Evolutionary conservation across 2,888 invertebrate species (phyloP), one percentile per base, ranked within the genome.

Genomic region (Ichneumon xanthorius): DNA sequence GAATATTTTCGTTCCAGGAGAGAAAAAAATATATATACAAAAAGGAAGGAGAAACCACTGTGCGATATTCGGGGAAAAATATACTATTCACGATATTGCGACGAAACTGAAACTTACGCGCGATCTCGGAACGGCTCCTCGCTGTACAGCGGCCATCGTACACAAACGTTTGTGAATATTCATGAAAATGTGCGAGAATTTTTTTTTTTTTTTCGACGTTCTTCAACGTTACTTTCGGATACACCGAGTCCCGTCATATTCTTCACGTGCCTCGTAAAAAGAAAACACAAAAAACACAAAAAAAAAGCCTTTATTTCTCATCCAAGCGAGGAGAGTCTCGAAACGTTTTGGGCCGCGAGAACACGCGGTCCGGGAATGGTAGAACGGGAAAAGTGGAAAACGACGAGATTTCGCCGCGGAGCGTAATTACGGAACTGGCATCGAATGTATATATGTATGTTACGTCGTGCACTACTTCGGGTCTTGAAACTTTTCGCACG

Each of bases 401-500:
- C 1, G 65, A 30, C 71, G 65, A 80, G 26, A 80, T 72, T 80
- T 80, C 55, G 53, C 67, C 37, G 14, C 45, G 14, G 48, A 73
- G 73, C 58, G 67, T 73, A 73, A 73, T 68, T 73, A 73, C 72
- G 40, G 45, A 58, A 75, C 73, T 30, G 48, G 73, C 61, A 30
- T n/a, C n/a, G 37, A 22, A 22, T 68, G 40, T 70, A 61, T 78
- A 58, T 68, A 68, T 45, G 37, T 40, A 9, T 5, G 14, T 33
- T 16, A 45, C 14, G 22, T 75, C 55, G 58, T 22, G 30, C 26
- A 53, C 50, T 55, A 73, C 73, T 58, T 67, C 58, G 55, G 61
- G 33, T 71, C 63, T 71, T 53, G 63, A 83, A 79, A 79, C 58
- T 79, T 83, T 79, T 72, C 82, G 37, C 72, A 70, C n/a, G 77